A percentile compares a stretch with the other conserved stretches of the same genome.
Evolutionary conservation across 2,113 vertebrate species (phyloP).

Genomic region (Vulpes lagopus): DNA sequence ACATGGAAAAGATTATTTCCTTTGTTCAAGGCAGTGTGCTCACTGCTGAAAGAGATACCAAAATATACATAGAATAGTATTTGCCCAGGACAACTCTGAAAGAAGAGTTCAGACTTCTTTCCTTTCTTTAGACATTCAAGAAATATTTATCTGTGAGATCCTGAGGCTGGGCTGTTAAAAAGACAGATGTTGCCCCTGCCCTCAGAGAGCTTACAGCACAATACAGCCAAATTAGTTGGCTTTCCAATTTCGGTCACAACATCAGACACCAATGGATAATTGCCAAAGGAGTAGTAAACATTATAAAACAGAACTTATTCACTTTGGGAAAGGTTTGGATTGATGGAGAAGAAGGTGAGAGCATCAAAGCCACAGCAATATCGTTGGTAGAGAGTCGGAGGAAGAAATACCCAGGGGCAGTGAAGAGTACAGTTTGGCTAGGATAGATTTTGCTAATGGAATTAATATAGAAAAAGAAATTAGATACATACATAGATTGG

Average conservation of each 20-base stretch:
- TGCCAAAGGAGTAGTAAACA: not conserved
- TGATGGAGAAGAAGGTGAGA: not conserved
- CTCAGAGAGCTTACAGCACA: not conserved
- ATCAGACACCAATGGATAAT: not conserved
- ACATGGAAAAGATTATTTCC: not conserved
- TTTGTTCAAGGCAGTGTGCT: not conserved
- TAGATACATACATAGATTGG: not conserved
- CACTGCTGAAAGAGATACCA: not conserved
- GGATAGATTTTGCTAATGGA: not conserved
- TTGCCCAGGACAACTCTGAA: not conserved
- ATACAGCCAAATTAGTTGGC: not conserved
- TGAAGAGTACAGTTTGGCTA: not conserved
- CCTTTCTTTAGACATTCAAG: not conserved
- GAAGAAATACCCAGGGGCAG: not conserved
- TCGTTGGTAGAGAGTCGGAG: not conserved
- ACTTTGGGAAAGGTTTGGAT: not conserved
- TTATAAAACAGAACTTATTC: not conserved
- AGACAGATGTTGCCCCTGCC: not conserved
- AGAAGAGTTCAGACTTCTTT: constrained; percentile 8
- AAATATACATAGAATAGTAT: not conserved
- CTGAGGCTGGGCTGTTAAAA: not conserved
- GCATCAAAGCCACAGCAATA: not conserved
- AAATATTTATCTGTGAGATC: not conserved
- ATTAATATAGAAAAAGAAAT: not conserved
- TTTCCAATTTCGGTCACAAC: not conserved